phyloP scores from a whole-genome alignment of 2,797 vertebrate genomes.

The Cryptoblepharus egeriae region DNA sequence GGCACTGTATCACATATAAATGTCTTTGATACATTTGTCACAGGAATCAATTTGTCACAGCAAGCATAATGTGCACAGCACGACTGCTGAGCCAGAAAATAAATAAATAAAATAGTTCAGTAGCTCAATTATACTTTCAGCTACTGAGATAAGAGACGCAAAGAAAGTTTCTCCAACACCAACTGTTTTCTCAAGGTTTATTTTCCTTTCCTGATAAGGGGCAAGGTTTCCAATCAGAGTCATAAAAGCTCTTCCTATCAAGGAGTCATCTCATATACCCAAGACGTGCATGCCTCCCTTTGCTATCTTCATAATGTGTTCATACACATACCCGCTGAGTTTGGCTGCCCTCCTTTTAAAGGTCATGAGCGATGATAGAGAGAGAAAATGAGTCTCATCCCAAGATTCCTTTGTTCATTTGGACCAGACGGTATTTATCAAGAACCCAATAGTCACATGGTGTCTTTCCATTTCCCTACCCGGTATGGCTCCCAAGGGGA shows the following conservation, averaged over 20 bases:
- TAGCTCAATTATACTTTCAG: constrained; percentile 12
- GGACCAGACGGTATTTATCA: background rate
- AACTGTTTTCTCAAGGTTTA: constrained; percentile 22
- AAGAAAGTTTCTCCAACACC: background rate
- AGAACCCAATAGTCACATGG: background rate
- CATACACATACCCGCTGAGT: background rate
- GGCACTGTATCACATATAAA: too few species aligned
- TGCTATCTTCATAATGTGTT: background rate
- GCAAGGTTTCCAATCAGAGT: background rate
- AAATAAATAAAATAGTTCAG: constrained; percentile 20
- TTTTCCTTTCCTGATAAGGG: background rate
- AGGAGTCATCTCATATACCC: constrained; percentile 1
- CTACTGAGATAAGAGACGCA: constrained; percentile 11
- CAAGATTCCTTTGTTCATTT: background rate
- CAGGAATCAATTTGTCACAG: background rate
- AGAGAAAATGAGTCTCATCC: background rate
- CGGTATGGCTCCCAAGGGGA: too few species aligned
- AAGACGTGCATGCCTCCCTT: background rate
- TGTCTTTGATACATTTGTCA: background rate
- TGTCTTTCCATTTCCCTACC: too few species aligned
- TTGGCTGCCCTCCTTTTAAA: background rate
- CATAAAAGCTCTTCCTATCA: constrained; percentile 1
- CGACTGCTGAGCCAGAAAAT: background rate
- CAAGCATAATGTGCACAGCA: constrained; percentile 13
- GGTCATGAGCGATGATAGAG: background rate